phyloP scores from a whole-genome alignment of 2,888 invertebrate species.

The Cremastinae sp. region DNA sequence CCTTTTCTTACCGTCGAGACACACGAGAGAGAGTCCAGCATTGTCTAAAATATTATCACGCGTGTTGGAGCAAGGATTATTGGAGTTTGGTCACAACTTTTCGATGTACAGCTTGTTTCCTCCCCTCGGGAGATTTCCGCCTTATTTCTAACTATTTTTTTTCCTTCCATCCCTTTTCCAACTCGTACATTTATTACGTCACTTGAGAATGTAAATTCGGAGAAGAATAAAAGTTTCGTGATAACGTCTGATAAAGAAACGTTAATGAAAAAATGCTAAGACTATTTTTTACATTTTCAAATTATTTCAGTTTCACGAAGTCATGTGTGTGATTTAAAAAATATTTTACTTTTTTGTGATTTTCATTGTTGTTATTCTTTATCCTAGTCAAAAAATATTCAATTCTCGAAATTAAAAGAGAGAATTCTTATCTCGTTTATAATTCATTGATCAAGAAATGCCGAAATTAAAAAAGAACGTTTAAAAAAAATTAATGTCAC shows the following conservation, averaged over 20 bases:
- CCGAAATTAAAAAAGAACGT: constrained; percentile 2
- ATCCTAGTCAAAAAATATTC: too few relatives aligned
- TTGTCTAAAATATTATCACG: constrained; percentile 39
- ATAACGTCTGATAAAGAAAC: constrained; percentile 58
- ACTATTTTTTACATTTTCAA: constrained; percentile 23
- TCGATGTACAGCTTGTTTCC: constrained; percentile 64
- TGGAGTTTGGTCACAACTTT: constrained; percentile 65
- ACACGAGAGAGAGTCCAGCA: constrained; percentile 43
- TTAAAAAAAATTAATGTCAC: not conserved
- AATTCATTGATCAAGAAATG: too few relatives aligned
- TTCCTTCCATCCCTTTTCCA: constrained; percentile 22
- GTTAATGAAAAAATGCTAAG: constrained; percentile 23
- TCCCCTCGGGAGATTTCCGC: constrained; percentile 43
- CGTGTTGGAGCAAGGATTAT: constrained; percentile 60
- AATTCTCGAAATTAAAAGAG: too few relatives aligned
- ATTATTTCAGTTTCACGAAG: too few relatives aligned
- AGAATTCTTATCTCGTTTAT: too few relatives aligned
- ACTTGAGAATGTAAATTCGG: constrained; percentile 61
- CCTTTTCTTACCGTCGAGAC: constrained; percentile 60
- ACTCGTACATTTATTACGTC: constrained; percentile 7
- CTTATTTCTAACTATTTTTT: constrained; percentile 17
- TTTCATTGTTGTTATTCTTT: too few relatives aligned
- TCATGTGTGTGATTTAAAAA: too few relatives aligned
- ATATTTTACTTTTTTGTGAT: too few relatives aligned
- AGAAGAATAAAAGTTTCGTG: constrained; percentile 58